Base-by-base conservation (phyloP, 2,797 vertebrate genomes). In the Benthosema pterotum region DNA sequence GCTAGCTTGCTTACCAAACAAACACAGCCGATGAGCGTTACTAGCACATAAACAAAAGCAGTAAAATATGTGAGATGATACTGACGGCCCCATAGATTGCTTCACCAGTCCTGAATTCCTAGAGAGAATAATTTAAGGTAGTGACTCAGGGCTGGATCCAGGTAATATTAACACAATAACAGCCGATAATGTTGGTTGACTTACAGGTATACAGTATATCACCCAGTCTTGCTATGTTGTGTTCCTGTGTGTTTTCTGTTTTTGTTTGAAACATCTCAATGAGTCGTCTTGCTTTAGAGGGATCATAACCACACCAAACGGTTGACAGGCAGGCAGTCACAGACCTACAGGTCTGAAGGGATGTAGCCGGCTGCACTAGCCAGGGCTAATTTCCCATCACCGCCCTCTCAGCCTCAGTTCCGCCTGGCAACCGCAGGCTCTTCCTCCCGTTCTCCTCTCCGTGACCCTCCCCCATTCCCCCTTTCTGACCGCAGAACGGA, bases 401-500 rank as follows among this genome's bases (percentile, higher is more conserved):
- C 63, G n/a, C 7, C 62, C 25, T 57, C 59, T 60, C 32, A 2
- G 32, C 19, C 67, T 67, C 55, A 69, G 32, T 66, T 53, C 42
- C 16, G 51, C 22, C 52, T 52, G 12, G 61, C 82, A 79, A 83
- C 83, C 59, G 65, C 54, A 61, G 28, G 48, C 63, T 56, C 49
- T 53, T 25, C 2, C 5, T 25, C 3, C n/a, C n/a, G n/a, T n/a
- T 51, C 48, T 70, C 65, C 22, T 54, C 48, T 77, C 64, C 74
- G 52, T 61, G 57, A 75, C 63, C 74, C 82, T 78, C 63, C 74
- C 82, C 78, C 75, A 56, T 38, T 38, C 32, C 32, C 32, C 32
- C 32, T 38, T 38, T 11, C 8, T 38, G 32, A 38, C 32, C 8
- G 32, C 32, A 9, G 32, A 38, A 38, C 32, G 3, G 57, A 75